Base-by-base conservation (phyloP, 2,113 vertebrate genomes). In the Cynocephalus volans region DNA sequence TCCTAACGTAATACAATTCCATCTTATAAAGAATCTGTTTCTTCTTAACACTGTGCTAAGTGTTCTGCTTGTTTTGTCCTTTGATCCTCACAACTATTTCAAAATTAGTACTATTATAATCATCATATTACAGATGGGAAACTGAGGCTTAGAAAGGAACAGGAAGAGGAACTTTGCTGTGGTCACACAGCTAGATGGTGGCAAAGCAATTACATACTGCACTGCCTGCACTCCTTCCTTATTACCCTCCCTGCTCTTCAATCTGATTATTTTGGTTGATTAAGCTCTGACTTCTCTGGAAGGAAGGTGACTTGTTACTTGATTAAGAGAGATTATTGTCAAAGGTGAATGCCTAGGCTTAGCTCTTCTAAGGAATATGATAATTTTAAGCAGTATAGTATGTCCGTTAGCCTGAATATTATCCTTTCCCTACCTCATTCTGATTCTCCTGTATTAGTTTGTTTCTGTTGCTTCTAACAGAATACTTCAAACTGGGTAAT, bases 171-270 rank as follows among this genome's bases (percentile, higher is more conserved):
- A 48, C 21, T 72, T 88, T n/a, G 33, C 11, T 15, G 24, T 19
- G 14, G 50, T 21, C 50, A 76, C 3, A 64, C 4, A 70, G 17
- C 36, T 15, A 56, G 19, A 19, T 5, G 21, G 8, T 10, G 21
- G 3, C 15, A 69, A 5, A 80, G 28, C 24, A 70, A 58, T 8
- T 8, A 5, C 5, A 17, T 1, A 10, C 1, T 19, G 6, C 2
- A 6, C 14, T 60, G 12, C 48, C 14, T 58, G 9, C 0, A 1
- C 4, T 31, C 58, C 8, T 64, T 33, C 18, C 31, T 36, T 5
- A 64, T 50, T 9, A 52, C 14, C 3, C 6, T 60, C 1, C 31
- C 12, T 83, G 28, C 1, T 81, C 33, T 33, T 58, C 72, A 64
- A 10, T 79, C 6, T 56, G 28, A 3, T 81, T 81, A 67, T 41